Conservation (phyloP, 2,797 vertebrate genomes). For the Xenopus petersii region DNA sequence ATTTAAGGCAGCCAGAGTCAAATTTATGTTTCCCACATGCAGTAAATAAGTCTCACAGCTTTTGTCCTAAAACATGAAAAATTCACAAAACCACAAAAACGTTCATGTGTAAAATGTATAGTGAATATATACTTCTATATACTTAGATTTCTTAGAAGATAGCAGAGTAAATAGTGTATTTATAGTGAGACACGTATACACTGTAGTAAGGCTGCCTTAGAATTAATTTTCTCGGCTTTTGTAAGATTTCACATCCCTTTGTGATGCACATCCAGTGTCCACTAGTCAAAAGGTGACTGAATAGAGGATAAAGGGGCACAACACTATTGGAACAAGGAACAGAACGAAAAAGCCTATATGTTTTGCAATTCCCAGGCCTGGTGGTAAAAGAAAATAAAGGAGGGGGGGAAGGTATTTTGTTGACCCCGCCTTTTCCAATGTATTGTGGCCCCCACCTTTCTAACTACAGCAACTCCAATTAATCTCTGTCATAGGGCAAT, state of each 20-base stretch:
- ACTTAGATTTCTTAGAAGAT: too few species aligned
- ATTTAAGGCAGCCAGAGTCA: too few species aligned
- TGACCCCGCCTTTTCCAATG: slow-evolving; percentile 32
- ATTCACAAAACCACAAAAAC: too few species aligned
- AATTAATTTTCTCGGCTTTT: not conserved
- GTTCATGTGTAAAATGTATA: too few species aligned
- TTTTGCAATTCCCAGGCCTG: slow-evolving; percentile 39
- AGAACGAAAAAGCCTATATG: slow-evolving; percentile 8
- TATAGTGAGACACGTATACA: too few species aligned
- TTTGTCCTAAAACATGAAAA: too few species aligned
- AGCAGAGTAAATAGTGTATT: too few species aligned
- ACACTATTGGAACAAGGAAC: slow-evolving; percentile 30
- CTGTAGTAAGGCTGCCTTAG: too few species aligned
- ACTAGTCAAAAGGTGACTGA: slow-evolving; percentile 34
- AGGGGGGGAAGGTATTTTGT: slow-evolving; percentile 29
- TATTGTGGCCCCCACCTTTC: slow-evolving; percentile 48
- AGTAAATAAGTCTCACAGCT: too few species aligned
- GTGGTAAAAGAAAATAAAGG: slow-evolving; percentile 34
- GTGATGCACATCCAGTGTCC: slow-evolving; percentile 6
- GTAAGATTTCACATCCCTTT: slow-evolving; percentile 13
- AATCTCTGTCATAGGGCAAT: slow-evolving; percentile 77
- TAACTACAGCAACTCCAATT: slow-evolving; percentile 68
- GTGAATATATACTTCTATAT: too few species aligned
- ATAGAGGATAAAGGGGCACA: slow-evolving; percentile 40
- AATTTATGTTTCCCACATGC: too few species aligned